Evolutionary conservation across 2,113 vertebrate genomes (phyloP).

Genomic region (Gadus macrocephalus): DNA sequence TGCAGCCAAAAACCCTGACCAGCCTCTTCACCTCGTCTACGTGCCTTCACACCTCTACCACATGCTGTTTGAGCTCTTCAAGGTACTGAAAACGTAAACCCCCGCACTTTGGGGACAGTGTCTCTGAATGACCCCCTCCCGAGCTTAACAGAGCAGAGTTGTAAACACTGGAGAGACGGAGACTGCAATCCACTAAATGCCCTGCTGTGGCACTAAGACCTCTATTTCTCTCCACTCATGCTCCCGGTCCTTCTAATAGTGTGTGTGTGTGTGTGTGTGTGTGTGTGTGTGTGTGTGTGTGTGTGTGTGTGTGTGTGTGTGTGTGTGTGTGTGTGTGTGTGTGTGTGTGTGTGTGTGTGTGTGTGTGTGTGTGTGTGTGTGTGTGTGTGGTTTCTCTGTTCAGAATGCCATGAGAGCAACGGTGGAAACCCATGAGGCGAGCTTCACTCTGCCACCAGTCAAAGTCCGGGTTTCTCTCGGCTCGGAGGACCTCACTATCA

Average conservation of each 20-base stretch:
- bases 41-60: slow-evolving; percentile 98
- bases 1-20: slow-evolving; percentile 76
- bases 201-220: too few relatives aligned
- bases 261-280: too few relatives aligned
- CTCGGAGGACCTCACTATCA: slow-evolving; percentile 92
- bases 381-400: not conserved
- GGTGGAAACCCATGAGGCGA: slow-evolving; percentile 88
- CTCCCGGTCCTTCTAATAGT: too few relatives aligned
- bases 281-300: not conserved
- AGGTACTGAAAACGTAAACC: slow-evolving; percentile 71
- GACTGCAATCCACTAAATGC: too few relatives aligned
- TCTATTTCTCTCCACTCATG: too few relatives aligned
- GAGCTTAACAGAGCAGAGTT: too few relatives aligned
- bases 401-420: slow-evolving; percentile 98
- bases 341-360: not conserved
- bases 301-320: not conserved
- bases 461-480: slow-evolving; percentile 90
- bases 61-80: slow-evolving; percentile 98
- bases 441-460: slow-evolving; percentile 76
- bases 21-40: slow-evolving; percentile 88
- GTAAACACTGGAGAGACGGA: too few relatives aligned
- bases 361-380: not conserved
- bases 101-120: too few relatives aligned
- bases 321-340: not conserved
- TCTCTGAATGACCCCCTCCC: too few relatives aligned